phyloP scores from a whole-genome alignment of 2,888 invertebrate genomes.

The Leptopterna dolabrata region DNA sequence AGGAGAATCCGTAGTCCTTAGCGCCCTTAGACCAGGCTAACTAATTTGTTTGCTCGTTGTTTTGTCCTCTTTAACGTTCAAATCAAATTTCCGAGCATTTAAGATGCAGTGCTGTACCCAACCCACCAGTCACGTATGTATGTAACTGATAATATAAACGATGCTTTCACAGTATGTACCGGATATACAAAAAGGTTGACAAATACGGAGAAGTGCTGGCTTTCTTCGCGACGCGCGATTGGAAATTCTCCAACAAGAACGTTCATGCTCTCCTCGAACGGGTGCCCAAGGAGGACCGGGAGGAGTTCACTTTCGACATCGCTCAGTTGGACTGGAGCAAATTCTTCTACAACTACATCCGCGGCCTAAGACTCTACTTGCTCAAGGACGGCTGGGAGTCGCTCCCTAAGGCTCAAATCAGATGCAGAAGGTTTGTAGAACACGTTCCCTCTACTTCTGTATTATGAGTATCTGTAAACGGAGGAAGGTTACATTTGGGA shows the following conservation, averaged over 20 bases:
- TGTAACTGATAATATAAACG: no score
- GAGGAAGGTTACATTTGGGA: no score
- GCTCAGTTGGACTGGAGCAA: constrained; percentile 80
- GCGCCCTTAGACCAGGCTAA: no score
- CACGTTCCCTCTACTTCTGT: no score
- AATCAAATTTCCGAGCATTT: no score
- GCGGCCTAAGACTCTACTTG: constrained; percentile 82
- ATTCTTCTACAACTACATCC: constrained; percentile 77
- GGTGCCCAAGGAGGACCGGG: constrained; percentile 72
- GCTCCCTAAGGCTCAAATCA: constrained; percentile 75
- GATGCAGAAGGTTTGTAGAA: constrained; percentile 71
- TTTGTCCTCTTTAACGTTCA: no score
- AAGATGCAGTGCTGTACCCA: no score
- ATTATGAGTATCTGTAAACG: no score
- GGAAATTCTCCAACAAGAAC: constrained; percentile 77
- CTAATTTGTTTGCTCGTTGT: no score
- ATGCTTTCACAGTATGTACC: constrained; percentile 74
- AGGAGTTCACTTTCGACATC: constrained; percentile 79
- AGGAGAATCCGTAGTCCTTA: no score
- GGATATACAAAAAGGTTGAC: constrained; percentile 80
- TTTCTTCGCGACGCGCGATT: constrained; percentile 84
- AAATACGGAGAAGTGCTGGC: constrained; percentile 78
- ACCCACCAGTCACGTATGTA: no score
- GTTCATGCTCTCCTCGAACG: constrained; percentile 72
- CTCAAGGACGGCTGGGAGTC: constrained; percentile 84